A percentile compares a stretch with the other conserved stretches of the same genome.
Evolutionary conservation across 2,888 invertebrate genomes (phyloP).

Genomic region (Drosophila infuscata): DNA sequence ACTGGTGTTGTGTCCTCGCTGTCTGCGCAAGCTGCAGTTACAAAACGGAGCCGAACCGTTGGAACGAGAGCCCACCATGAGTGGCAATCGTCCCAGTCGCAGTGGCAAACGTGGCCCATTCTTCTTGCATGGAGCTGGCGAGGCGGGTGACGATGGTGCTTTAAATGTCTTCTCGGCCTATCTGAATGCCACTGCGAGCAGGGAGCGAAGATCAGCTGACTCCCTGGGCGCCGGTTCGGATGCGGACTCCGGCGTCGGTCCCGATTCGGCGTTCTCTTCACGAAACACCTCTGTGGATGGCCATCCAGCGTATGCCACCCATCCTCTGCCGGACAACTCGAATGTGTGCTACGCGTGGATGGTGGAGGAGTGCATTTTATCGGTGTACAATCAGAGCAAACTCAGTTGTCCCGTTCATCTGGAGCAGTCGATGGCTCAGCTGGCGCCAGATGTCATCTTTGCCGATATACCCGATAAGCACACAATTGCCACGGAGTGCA

Average conservation of each 20-base stretch:
- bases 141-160: constrained; percentile 73
- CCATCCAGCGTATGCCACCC: constrained; percentile 85
- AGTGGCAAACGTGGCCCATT: constrained; percentile 66
- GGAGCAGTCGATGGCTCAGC: constrained; percentile 89
- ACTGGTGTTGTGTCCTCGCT: constrained; percentile 95
- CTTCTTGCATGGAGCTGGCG: constrained; percentile 67
- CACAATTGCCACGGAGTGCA: constrained; percentile 92
- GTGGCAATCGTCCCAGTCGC: constrained; percentile 67
- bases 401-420: constrained; percentile 93
- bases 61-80: constrained; percentile 53
- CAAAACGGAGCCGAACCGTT: constrained; percentile 77
- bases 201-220: constrained; percentile 77
- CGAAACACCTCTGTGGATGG: constrained; percentile 94
- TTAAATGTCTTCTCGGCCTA: constrained; percentile 82
- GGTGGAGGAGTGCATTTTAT: constrained; percentile 97
- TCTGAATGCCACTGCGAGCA: constrained; percentile 77
- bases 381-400: constrained; percentile 90
- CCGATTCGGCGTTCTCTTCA: constrained; percentile 92
- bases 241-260: constrained; percentile 95
- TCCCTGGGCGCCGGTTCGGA: constrained; percentile 89
- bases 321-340: constrained; percentile 82
- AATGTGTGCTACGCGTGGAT: constrained; percentile 92
- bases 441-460: constrained; percentile 98
- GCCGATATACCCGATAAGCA: constrained; percentile 94
- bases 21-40: constrained; percentile 87